Evolutionary conservation across 2,113 vertebrate species (phyloP), one percentile per base, ranked within the genome.

Genomic region (Megaptera novaeangliae): DNA sequence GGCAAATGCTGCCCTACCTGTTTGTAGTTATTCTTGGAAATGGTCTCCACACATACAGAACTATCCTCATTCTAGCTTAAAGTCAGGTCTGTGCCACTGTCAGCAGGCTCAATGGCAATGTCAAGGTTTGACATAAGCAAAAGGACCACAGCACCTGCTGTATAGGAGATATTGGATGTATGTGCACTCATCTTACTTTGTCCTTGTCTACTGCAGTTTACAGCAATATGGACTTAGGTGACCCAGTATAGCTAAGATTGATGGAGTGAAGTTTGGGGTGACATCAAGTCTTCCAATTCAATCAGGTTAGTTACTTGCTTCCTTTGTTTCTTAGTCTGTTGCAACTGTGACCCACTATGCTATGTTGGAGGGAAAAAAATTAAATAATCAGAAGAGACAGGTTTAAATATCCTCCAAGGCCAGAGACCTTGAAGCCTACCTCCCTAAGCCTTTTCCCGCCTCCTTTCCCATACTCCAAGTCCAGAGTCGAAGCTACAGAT

Each of bases 1-100:
- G 34, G 6, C 49, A 88, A 77, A 68, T 36, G 3, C 31, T 41
- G 55, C 9, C 55, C 87, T 86, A 5, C 1, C 27, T 83, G 7
- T 59, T 57, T 36, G 4, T 49, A 25, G 31, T 41, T 63, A 63
- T 61, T 91, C 66, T 39, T 95, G 57, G 36, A 96, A 94, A 93
- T 34, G 14, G 10, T 75, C 49, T 91, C 63, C 20, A 39, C 7
- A 36, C 11, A 20, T 1, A 49, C 20, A 4, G 81, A n/a, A 63
- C 0, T 7, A 23, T 52, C 44, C 44, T 81, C n/a, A n/a, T 83
- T 63, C 85, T 57, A 63, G 39, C 55, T 20, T 55, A 1, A 68
- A 23, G 9, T 44, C 77, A 55, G 29, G 15, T 44, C 39, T 91
- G 27, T 57, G 29, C 18, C 10, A 4, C 49, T 81, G 12, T 88